phyloP scores from a whole-genome alignment of 1,140 invertebrate species.

The Armadillidium nasatum region DNA sequence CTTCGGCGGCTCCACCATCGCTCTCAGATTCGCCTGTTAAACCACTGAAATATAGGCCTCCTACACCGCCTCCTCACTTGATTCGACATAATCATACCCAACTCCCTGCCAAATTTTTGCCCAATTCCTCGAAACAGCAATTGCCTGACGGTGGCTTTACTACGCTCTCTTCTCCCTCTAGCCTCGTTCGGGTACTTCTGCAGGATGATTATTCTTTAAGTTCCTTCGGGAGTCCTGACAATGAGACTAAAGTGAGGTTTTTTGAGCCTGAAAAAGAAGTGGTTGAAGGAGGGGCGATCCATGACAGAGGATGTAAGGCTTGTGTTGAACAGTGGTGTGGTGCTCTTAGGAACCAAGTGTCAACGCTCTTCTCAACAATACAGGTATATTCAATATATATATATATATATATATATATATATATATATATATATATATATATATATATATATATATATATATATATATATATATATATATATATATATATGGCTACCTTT shows the following conservation, averaged over 20 bases:
- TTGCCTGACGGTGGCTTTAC: not conserved
- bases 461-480: constrained; percentile 25
- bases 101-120: not conserved
- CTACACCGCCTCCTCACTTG: not conserved
- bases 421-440: constrained; percentile 27
- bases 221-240: not conserved
- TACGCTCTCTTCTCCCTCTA: not conserved
- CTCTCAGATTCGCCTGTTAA: not conserved
- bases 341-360: not conserved
- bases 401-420: not conserved
- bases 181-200: not conserved
- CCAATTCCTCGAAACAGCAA: not conserved
- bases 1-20: not conserved
- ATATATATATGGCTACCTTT: constrained; percentile 13
- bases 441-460: constrained; percentile 25
- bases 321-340: not conserved
- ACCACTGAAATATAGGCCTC: not conserved
- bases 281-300: too few species aligned
- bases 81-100: not conserved
- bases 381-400: not conserved
- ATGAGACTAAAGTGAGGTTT: too few species aligned
- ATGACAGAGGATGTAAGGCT: too few species aligned
- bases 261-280: too few species aligned
- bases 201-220: not conserved
- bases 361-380: too few species aligned